A percentile compares a stretch with the other conserved stretches of the same genome.
Evolutionary conservation across 2,113 vertebrate genomes (phyloP).

Genomic region (Corvus cornix): DNA sequence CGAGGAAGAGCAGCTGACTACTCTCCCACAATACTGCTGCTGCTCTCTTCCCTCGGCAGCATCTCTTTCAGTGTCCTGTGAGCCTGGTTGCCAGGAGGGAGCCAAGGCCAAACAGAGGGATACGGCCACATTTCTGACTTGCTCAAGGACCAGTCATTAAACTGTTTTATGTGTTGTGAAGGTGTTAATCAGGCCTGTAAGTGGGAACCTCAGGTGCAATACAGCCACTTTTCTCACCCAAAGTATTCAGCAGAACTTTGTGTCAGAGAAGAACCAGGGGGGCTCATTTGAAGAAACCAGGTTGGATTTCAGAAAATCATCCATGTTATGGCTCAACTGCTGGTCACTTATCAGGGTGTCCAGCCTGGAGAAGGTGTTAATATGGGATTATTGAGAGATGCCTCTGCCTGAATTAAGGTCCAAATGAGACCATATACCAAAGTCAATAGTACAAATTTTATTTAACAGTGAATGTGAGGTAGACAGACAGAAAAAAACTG

Average conservation of each 20-base stretch:
- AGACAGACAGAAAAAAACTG: not conserved
- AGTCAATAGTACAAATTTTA: not conserved
- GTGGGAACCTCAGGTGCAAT: not conserved
- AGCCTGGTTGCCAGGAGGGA: not conserved
- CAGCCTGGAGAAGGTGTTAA: not conserved
- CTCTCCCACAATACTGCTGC: not conserved
- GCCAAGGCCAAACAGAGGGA: not conserved
- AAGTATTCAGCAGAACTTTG: not conserved
- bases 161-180: not conserved
- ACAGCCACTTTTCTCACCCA: not conserved
- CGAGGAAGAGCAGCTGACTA: not conserved
- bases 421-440: not conserved
- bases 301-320: not conserved
- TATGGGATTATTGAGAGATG: not conserved
- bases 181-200: not conserved
- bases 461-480: not conserved
- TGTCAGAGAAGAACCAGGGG: not conserved
- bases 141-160: not conserved
- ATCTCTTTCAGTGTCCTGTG: not conserved
- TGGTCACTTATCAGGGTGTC: not conserved
- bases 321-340: fast-evolving
- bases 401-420: not conserved
- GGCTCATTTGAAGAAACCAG: not conserved
- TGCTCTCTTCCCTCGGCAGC: not conserved
- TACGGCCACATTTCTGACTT: not conserved